Base-by-base conservation (phyloP, 2,113 vertebrate genomes). In the Mus pahari region DNA sequence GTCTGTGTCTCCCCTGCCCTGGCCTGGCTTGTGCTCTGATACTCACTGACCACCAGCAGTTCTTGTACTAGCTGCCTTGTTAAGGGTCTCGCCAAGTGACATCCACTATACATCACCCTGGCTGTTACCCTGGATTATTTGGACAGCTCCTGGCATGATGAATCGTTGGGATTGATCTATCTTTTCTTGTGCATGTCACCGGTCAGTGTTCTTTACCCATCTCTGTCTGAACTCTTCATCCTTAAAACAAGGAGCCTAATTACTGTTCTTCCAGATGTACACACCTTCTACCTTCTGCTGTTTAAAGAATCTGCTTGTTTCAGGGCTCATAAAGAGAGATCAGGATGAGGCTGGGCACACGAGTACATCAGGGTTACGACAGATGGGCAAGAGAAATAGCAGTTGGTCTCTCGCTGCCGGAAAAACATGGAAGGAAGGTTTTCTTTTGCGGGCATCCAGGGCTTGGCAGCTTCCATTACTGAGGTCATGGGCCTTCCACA, bases 111-210 rank as follows among this genome's bases (percentile, higher is more conserved):
- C 96, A 98, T 99, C 98, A 99, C 97, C 96, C 97, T 83, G 97
- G 97, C 98, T 98, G 98, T 98, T 97, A 98, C 97, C 98, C 98
- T 98, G 98, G 98, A 98, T 98, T 99, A 98, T 98, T 97, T 98
- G 97, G 98, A 98, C 98, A 98, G 98, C 97, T 97, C 97, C 78
- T 97, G 98, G 98, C 98, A 97, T 98, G 98, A 98, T 98, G 97
- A 97, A 98, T 98, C 66, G 73, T 83, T 97, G 92, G 97, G 97
- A 99, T 99, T 98, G 98, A 99, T 99, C 98, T 96, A 97, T 96
- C 98, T 98, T 97, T 97, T 96, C 97, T 96, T 39, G 82, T 1
- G 12, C 75, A 77, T 12, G 17, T 92, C 90, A 14, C 79, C 77
- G 2, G 64, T 94, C 96, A 60, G 5, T 88, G 42, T 91, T 96